Evolutionary conservation across 2,888 invertebrate genomes (phyloP).

Genomic region (Cybosia mesomella): DNA sequence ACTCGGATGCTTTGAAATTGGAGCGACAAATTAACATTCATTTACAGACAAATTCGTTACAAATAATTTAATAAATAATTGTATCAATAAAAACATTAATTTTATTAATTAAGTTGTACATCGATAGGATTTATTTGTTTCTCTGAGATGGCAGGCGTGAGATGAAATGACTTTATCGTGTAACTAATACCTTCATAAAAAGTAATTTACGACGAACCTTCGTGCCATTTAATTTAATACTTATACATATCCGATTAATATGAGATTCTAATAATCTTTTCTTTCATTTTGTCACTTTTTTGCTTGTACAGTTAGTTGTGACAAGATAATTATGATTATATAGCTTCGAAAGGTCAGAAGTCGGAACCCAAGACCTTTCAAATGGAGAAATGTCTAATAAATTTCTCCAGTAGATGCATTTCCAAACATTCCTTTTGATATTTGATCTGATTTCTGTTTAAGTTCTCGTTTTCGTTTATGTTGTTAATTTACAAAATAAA

Average conservation of each 20-base stretch:
- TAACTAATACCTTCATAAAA: constrained; percentile 17
- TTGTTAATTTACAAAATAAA: no score
- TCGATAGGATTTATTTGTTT: constrained; percentile 31
- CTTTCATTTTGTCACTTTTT: background rate
- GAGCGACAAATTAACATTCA: constrained; percentile 30
- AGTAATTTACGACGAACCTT: constrained; percentile 15
- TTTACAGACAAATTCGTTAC: constrained; percentile 28
- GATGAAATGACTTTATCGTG: background rate
- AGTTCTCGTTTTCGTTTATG: no score
- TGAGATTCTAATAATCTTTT: constrained; percentile 6
- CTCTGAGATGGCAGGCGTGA: background rate
- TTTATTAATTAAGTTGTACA: constrained; percentile 40
- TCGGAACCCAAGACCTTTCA: background rate
- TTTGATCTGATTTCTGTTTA: no score
- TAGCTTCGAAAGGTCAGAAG: background rate
- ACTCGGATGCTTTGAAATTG: background rate
- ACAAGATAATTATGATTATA: constrained; percentile 6
- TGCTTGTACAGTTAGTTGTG: background rate
- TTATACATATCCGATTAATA: constrained; percentile 9
- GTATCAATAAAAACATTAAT: background rate
- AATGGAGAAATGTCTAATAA: background rate
- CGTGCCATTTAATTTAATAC: constrained; percentile 13
- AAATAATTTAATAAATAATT: constrained; percentile 28
- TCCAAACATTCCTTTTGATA: background rate
- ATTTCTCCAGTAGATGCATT: background rate